Evolutionary conservation across 2,888 invertebrate species (phyloP).

Genomic region (Pyrrhosoma nymphula): DNA sequence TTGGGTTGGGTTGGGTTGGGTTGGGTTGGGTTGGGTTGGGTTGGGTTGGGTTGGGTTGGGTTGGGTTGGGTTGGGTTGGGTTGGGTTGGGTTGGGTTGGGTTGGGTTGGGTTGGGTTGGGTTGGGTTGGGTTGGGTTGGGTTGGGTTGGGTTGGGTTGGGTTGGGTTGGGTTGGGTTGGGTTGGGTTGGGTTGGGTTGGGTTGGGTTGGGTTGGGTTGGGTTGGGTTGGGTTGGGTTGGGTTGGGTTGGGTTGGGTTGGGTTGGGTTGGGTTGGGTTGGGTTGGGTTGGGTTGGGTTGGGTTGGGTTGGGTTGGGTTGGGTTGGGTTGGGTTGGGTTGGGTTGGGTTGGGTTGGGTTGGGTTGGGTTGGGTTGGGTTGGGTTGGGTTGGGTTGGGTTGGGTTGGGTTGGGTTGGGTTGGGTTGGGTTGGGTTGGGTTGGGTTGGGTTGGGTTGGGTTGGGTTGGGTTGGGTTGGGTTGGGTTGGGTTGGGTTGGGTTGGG

Average conservation of each 20-base stretch:
- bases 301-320: conserved; percentile 69
- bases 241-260: not conserved
- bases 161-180: conserved; percentile 72
- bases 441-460: conserved; percentile 68
- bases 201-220: conserved; percentile 65
- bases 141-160: conserved; percentile 71
- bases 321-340: conserved; percentile 70
- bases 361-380: conserved; percentile 70
- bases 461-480: conserved; percentile 70
- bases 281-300: not conserved
- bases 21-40: conserved; percentile 75
- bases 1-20: conserved; percentile 75
- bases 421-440: conserved; percentile 70
- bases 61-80: conserved; percentile 71
- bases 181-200: conserved; percentile 71
- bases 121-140: conserved; percentile 72
- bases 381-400: conserved; percentile 71
- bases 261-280: not conserved
- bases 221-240: not conserved
- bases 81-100: conserved; percentile 72
- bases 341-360: conserved; percentile 40
- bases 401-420: conserved; percentile 70
- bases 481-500: conserved; percentile 72
- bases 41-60: conserved; percentile 73
- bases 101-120: conserved; percentile 72